Evolutionary conservation across 2,888 invertebrate genomes (phyloP), one percentile per base, ranked within the genome.

Genomic region (Coelogynopora nodosa): DNA sequence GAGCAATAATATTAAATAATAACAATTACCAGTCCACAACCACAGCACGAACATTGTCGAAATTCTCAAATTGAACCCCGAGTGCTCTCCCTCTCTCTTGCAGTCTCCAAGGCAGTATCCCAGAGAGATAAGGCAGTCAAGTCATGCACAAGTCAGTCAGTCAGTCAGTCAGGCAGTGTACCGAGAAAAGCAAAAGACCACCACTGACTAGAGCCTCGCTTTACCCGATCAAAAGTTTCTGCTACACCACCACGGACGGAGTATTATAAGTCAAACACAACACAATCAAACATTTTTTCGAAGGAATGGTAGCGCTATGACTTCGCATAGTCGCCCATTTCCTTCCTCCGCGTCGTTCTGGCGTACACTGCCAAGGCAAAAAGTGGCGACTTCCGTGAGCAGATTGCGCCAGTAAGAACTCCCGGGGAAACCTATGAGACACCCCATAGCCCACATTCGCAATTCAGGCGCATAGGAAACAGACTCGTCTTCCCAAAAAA

Each of bases 401-500:
- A 74, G 74, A 74, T 74, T 74, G 5, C 23, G 10, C 74, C 74
- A 74, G 74, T 13, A 2, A 23, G 2, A 10, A 18, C 49, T 49
- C 49, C 18, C 18, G 5, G 49, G 5, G 5, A 49, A 10, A 49
- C 49, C 5, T 49, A 49, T 49, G 5, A 49, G 49, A 5, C 18
- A 49, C 49, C 49, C 49, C 18, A 5, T 18, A 49, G 5, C 18
- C 49, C 5, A 10, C 18, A 49, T 49, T 10, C 18, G 18, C 49
- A 18, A 49, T 49, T 10, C 18, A 5, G 5, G 5, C 23, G 27
- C 23, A 74, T 74, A 74, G 74, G 23, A 74, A 13, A 74, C 23
- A 74, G 23, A 74, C 74, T 74, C 74, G 23, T 74, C 74, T 74
- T 74, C 74, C 23, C 74, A 26, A 74, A 74, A 74, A 74, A 74